Percentiles rank a stretch among this genome's conserved stretches.
phyloP scores from a whole-genome alignment of 2,113 vertebrate species.

The Pangasianodon hypophthalmus region DNA sequence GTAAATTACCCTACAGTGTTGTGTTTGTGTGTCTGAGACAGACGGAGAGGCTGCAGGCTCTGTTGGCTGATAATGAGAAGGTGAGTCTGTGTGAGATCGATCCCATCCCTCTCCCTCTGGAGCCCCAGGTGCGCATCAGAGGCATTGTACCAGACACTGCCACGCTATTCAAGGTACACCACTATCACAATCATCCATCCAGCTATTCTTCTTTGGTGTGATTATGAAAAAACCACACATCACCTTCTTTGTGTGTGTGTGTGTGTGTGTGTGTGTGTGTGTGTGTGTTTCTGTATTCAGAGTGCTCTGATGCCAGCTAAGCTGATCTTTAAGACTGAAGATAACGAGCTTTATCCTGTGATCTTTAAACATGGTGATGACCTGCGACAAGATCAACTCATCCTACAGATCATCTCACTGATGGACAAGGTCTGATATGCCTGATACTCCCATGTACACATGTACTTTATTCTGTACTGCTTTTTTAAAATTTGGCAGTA shows the following conservation, averaged over 20 bases:
- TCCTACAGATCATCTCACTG: constrained; percentile 98
- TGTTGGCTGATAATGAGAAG: constrained; percentile 95
- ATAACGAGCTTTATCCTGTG: constrained; percentile 91
- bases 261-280: neutral
- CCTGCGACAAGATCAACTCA: constrained; percentile 96
- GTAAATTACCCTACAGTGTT: neutral
- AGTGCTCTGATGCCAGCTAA: constrained; percentile 98
- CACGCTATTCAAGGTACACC: constrained; percentile 91
- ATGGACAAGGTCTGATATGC: constrained; percentile 90
- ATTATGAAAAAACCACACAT: neutral
- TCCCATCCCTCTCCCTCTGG: constrained; percentile 92
- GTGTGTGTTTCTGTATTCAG: constrained; percentile 64
- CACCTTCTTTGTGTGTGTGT: neutral
- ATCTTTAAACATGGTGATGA: constrained; percentile 99
- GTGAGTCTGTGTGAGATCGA: constrained; percentile 95
- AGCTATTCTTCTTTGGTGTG: neutral
- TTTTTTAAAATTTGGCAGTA: neutral
- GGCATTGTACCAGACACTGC: constrained; percentile 96
- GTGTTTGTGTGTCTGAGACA: constrained; percentile 57
- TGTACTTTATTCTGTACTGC: neutral
- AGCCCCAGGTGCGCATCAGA: constrained; percentile 92
- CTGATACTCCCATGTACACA: neutral
- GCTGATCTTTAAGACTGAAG: constrained; percentile 94
- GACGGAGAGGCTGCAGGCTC: constrained; percentile 92
- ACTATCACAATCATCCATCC: neutral